Evolutionary conservation across 2,888 invertebrate species (phyloP).

Genomic region (Oligia latruncula): DNA sequence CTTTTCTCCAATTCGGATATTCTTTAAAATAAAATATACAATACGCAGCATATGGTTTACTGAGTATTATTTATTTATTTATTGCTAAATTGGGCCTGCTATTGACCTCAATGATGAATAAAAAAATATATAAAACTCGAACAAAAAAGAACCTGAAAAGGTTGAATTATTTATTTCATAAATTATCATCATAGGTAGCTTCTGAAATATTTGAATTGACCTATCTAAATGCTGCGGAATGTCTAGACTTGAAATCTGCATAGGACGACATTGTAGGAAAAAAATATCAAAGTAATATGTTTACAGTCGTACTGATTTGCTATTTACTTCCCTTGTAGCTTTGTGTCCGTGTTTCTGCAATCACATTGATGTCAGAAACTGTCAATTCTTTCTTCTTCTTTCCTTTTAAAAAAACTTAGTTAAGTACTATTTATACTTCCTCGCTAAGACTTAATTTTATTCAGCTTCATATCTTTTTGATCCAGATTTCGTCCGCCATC

Average conservation of each 20-base stretch:
- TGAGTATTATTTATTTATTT: too few relatives aligned
- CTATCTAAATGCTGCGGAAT: constrained; percentile 35
- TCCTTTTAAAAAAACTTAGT: too few relatives aligned
- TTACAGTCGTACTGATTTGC: not conserved
- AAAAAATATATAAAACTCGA: not conserved
- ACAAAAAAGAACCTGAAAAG: constrained; percentile 7
- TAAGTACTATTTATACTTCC: not conserved
- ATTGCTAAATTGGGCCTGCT: too few relatives aligned
- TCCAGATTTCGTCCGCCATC: constrained; percentile 86
- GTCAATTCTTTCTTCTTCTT: not conserved
- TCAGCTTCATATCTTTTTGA: constrained; percentile 53
- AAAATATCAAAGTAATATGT: not conserved
- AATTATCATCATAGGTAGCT: constrained; percentile 1
- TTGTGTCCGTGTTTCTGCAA: not conserved
- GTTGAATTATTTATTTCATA: constrained; percentile 14
- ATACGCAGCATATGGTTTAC: too few relatives aligned
- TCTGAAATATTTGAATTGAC: constrained; percentile 39
- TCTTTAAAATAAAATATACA: too few relatives aligned
- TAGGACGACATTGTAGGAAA: not conserved
- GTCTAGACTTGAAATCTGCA: constrained; percentile 28
- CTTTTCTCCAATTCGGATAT: too few relatives aligned
- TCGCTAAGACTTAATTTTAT: not conserved
- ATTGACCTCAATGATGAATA: too few relatives aligned
- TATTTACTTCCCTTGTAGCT: not conserved
- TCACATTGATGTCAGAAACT: not conserved